Base-by-base conservation (phyloP, 2,888 invertebrate species). In the Resseliella maxima region DNA sequence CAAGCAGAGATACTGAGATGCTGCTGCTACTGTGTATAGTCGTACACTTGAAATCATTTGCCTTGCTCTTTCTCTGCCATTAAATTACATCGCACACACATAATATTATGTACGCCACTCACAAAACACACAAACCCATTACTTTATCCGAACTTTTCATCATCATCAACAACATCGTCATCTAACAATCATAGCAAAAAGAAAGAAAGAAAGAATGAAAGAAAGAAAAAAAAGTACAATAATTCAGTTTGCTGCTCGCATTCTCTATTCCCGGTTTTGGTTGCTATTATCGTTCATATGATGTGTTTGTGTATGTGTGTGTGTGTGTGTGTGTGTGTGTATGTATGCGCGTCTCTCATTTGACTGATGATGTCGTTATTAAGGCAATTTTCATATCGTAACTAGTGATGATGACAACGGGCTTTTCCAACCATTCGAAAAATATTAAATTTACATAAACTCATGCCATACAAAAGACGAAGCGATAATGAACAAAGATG, bases 291-390 rank as follows among this genome's bases (percentile, higher is more conserved):
- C 31, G 24, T 59, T 27, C 18, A 31, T 35, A 35, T 72, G 5
- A 31, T 35, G 6, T 72, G 0, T 24, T 8, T 41, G 5, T 41
- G 5, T 12, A 41, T 8, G 12, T 12, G 41, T 12, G 5, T 41
- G 5, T 41, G 5, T 50, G 10, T 21, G 21, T 12, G 2, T 2
- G 18, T 21, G 2, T 50, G 2, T 41, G 41, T 5, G 6, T 8
- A 50, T 10, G 18, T 50, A 21, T 50, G 59, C n/a, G 27, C 72
- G 31, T 35, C 31, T 72, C 72, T 36, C n/a, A 36, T 83, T 36
- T 36, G 38, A 38, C 83, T 83, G 72, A 72, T 72, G 83, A n/a
- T 83, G 83, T 38, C 24, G n/a, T 83, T 83, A 83, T 83, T 83
- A 38, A 83, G 83, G 83, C 38, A 83, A 83, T 83, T 83, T 83